Percentiles rank a stretch among this genome's conserved stretches.
phyloP scores from a whole-genome alignment of 1,140 invertebrate species.

The Ips nitidus region DNA sequence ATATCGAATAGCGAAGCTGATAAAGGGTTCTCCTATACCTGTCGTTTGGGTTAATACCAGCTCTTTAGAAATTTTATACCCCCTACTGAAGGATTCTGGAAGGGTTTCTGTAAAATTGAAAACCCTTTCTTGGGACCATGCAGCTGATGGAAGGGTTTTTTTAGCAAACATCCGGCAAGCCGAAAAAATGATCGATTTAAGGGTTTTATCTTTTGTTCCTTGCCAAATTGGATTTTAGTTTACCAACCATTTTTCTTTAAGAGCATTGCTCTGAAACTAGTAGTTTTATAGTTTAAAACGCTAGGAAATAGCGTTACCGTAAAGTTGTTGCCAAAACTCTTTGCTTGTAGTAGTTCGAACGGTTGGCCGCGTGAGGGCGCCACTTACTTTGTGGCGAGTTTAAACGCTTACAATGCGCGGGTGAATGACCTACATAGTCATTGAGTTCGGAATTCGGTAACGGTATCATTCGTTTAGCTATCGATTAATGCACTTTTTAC shows the following conservation, averaged over 20 bases:
- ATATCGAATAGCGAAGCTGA: not conserved
- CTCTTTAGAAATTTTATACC: slow-evolving; percentile 11
- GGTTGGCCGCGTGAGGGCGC: not conserved
- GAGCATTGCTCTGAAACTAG: too few species aligned
- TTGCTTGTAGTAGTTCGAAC: not conserved
- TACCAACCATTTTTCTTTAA: too few species aligned
- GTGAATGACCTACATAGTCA: slow-evolving; percentile 30
- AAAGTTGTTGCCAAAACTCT: not conserved
- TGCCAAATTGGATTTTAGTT: too few species aligned
- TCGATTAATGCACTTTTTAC: slow-evolving; percentile 30
- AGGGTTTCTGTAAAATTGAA: slow-evolving; percentile 31
- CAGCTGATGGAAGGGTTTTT: slow-evolving; percentile 11
- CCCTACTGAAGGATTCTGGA: slow-evolving; percentile 13
- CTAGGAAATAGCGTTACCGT: too few species aligned
- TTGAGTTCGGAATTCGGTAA: slow-evolving; percentile 34
- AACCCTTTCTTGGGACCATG: not conserved
- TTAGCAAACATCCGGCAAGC: slow-evolving; percentile 14
- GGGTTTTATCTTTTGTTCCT: too few species aligned
- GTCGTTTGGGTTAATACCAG: slow-evolving; percentile 15
- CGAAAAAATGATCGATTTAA: not conserved
- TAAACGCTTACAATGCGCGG: slow-evolving; percentile 16
- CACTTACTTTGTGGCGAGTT: not conserved
- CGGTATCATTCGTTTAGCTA: slow-evolving; percentile 33
- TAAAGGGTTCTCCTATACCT: slow-evolving; percentile 25
- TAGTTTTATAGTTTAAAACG: too few species aligned